Conservation (phyloP, 2,113 vertebrate species). For the Delphinapterus leucas region DNA sequence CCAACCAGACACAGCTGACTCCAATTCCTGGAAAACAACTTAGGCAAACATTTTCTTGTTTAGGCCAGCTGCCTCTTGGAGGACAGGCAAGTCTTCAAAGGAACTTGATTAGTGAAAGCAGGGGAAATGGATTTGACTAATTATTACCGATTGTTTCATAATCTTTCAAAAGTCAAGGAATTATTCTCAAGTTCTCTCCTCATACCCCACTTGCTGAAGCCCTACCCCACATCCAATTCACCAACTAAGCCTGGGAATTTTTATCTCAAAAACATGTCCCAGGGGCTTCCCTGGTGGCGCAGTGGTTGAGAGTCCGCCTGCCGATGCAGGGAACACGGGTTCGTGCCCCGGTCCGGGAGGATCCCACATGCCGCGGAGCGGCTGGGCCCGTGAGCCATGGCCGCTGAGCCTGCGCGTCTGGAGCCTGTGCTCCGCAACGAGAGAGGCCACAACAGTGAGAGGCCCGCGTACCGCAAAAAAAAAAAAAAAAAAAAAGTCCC, state of each 20-base stretch:
- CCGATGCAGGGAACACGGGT: rapidly evolving
- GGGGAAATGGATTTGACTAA: neutral
- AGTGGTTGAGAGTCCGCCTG: too few relatives aligned
- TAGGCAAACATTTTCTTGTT: neutral
- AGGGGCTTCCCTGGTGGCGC: too few relatives aligned
- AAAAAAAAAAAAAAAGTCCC: neutral
- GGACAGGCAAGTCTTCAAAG: neutral
- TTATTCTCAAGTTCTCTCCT: neutral
- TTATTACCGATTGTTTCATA: neutral
- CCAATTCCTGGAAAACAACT: neutral
- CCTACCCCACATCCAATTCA: neutral
- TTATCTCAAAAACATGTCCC: neutral
- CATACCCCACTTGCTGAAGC: neutral
- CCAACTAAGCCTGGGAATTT: neutral
- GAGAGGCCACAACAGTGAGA: too few relatives aligned
- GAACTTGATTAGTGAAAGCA: neutral
- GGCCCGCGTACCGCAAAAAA: too few relatives aligned
- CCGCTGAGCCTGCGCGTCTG: too few relatives aligned
- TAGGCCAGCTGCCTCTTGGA: neutral
- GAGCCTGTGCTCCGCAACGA: too few relatives aligned
- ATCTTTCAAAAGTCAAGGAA: neutral
- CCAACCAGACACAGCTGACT: neutral
- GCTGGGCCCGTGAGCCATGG: too few relatives aligned
- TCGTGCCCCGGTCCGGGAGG: too few relatives aligned
- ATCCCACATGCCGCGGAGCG: too few relatives aligned